Percentiles rank a stretch among this genome's conserved stretches.
phyloP scores from a whole-genome alignment of 2,797 vertebrate genomes.

The Poeciliopsis turneri region DNA sequence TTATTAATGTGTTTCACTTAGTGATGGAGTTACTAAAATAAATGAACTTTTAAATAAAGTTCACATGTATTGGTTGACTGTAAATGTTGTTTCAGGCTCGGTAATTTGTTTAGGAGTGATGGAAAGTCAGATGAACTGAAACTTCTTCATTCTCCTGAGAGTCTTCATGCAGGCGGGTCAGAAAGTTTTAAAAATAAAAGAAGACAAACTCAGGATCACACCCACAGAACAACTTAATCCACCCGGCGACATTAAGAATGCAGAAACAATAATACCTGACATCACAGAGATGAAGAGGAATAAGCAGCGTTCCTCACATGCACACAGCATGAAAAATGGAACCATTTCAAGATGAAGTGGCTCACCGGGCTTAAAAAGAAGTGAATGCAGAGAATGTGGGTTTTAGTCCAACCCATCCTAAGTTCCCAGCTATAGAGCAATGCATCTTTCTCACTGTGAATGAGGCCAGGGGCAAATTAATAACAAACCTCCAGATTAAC shows the following conservation, averaged over 20 bases:
- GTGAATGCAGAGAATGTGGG: neutral
- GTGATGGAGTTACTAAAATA: neutral
- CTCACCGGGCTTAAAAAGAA: neutral
- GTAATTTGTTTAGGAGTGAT: neutral
- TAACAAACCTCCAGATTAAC: conserved; percentile 68
- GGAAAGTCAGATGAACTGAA: neutral
- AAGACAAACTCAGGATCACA: neutral
- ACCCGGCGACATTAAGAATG: neutral
- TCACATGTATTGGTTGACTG: neutral
- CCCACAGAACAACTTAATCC: neutral
- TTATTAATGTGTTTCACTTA: neutral
- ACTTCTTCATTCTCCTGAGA: neutral
- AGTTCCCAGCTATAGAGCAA: conserved; percentile 34
- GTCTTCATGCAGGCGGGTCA: neutral
- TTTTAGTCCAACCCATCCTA: conserved; percentile 18
- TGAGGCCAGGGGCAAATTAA: conserved; percentile 63
- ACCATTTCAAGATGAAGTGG: neutral
- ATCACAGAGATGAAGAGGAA: neutral
- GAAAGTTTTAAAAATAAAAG: neutral
- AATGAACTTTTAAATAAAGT: neutral
- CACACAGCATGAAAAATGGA: neutral
- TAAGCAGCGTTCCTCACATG: neutral
- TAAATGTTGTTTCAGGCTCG: neutral
- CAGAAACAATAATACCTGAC: neutral
- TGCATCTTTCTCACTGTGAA: conserved; percentile 53